Evolutionary conservation across 1,140 invertebrate genomes (phyloP), one percentile per base, ranked within the genome.

Genomic region (Aphaenogaster rudis): DNA sequence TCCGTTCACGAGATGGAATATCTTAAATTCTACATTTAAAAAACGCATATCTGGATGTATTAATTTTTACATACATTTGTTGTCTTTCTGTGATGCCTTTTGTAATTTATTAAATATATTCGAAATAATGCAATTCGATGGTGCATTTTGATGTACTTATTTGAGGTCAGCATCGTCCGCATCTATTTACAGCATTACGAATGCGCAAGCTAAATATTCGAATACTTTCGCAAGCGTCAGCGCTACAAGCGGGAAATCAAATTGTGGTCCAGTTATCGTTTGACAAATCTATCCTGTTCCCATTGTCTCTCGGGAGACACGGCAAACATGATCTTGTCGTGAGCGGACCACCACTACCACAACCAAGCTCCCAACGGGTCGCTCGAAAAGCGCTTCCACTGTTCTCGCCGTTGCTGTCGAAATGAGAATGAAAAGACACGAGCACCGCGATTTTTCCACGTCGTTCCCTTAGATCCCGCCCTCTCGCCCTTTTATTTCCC

Each of bases 391-490:
- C 54, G 28, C 33, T 81, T 33, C 9, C 45, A 13, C 54, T 72
- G 79, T 33, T 77, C 4, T 50, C 5, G n/a, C n/a, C 79, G 9
- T 36, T 57, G 50, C 15, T 33, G 2, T 21, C 33, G 61, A 57
- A 33, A 50, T 36, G 21, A 59, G 45, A 64, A 66, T 50, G 21
- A 85, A 86, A 87, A 67, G 50, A 52, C 48, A 45, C n/a, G 45
- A 59, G 63, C n/a, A 86, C 33, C 9, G 28, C 48, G 6, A 89
- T 84, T 54, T 85, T 89, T 77, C 79, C 69, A 64, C 39, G n/a
- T 69, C 45, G 52, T 61, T 4, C 39, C 17, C 71, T 81, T 48
- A 42, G 17, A 52, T 52, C 71, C n/a, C n/a, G 42, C 82, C 48
- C 33, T 67, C 52, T 74, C 48, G 15, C 39, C 48, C 42, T 59